A percentile compares a stretch with the other conserved stretches of the same genome.
Conservation (phyloP, 2,113 vertebrate species). For the Pseudorasbora parva region DNA sequence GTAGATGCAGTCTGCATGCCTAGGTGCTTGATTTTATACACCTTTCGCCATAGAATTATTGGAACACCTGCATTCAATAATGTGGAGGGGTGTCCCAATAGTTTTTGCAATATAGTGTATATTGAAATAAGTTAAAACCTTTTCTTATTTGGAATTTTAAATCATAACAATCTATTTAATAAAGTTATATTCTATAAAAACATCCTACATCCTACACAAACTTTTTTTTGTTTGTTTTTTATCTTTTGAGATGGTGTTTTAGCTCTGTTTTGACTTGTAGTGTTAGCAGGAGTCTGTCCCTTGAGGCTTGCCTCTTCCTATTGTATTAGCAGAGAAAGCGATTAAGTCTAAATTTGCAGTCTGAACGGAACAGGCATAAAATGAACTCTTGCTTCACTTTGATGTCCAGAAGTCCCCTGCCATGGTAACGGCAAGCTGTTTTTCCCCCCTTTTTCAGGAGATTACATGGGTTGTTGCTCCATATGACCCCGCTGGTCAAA, state of each 20-base stretch:
- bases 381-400: conserved; percentile 71
- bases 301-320: conserved; percentile 52
- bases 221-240: neutral
- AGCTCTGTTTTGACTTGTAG: conserved; percentile 1
- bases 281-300: conserved; percentile 39
- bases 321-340: conserved; percentile 63
- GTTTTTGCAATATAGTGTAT: too few relatives aligned
- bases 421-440: conserved; percentile 67
- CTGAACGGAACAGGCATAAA: conserved; percentile 70
- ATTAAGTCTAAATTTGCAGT: conserved; percentile 68
- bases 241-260: neutral
- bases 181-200: neutral
- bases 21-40: too few relatives aligned
- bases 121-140: neutral
- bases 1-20: too few relatives aligned
- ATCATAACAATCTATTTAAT: neutral
- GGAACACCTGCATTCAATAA: too few relatives aligned
- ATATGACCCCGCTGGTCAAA: conserved; percentile 82
- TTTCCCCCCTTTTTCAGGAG: conserved; percentile 75
- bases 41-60: too few relatives aligned
- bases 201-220: neutral
- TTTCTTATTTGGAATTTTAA: neutral
- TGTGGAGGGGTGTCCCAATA: too few relatives aligned
- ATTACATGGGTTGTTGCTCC: conserved; percentile 88
- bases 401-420: conserved; percentile 66